Evolutionary conservation across 2,888 invertebrate genomes (phyloP).

Genomic region (Drosophila anomelani): DNA sequence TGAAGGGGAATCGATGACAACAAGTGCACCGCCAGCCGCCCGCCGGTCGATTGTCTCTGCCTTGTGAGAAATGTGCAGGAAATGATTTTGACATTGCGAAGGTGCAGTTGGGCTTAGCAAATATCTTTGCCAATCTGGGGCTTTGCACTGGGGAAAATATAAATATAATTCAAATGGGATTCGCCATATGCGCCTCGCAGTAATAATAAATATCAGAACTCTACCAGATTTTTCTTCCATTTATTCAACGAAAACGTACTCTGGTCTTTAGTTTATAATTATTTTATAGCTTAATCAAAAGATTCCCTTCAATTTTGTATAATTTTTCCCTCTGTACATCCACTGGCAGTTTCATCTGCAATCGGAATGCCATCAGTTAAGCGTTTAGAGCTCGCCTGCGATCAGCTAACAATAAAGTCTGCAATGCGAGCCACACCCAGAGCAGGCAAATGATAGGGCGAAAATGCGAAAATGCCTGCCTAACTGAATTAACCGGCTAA

Average conservation of each 20-base stretch:
- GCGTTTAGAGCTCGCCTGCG: slow-evolving; percentile 30
- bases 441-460: slow-evolving; percentile 59
- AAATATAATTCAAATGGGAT: background rate
- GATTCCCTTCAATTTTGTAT: background rate
- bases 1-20: slow-evolving; percentile 43
- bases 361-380: slow-evolving; percentile 38
- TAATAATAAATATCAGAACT: background rate
- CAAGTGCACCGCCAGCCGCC: slow-evolving; percentile 50
- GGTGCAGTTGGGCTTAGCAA: slow-evolving; percentile 25
- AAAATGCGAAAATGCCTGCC: slow-evolving; percentile 54
- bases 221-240: accelerated
- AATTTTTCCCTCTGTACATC: slow-evolving; percentile 2
- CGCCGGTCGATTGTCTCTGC: slow-evolving; percentile 35
- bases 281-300: background rate
- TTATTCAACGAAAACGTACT: background rate
- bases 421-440: slow-evolving; percentile 60
- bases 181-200: too few species aligned
- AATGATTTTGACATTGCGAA: slow-evolving; percentile 36
- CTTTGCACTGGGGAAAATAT: slow-evolving; percentile 7
- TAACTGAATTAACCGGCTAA: slow-evolving; percentile 68
- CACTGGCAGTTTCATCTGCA: slow-evolving; percentile 18
- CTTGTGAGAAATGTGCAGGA: slow-evolving; percentile 40
- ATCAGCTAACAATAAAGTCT: slow-evolving; percentile 55
- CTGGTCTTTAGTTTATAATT: background rate
- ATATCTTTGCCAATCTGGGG: slow-evolving; percentile 23